Evolutionary conservation across 2,113 vertebrate genomes (phyloP).

Genomic region (Apteryx mantelli): DNA sequence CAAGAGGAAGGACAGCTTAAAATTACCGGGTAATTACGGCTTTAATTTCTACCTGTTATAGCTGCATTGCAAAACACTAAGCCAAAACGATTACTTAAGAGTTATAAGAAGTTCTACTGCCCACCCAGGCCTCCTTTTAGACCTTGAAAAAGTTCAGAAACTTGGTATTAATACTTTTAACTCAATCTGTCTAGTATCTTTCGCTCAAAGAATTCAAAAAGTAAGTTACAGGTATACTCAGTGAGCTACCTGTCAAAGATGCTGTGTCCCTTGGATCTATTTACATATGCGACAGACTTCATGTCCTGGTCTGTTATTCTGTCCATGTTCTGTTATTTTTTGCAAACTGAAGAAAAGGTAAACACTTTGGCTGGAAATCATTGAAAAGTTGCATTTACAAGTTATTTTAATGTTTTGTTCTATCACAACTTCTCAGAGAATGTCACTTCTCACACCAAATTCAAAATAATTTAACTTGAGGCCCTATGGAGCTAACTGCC

Average conservation of each 20-base stretch:
- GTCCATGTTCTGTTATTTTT: neutral
- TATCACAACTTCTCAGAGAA: neutral
- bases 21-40: neutral
- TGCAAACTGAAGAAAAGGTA: neutral
- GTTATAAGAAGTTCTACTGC: neutral
- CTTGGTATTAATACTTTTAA: neutral
- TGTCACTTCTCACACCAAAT: neutral
- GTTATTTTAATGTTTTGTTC: neutral
- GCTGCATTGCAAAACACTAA: neutral
- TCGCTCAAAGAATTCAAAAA: neutral
- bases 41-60: neutral
- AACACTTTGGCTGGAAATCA: neutral
- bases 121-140: neutral
- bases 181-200: neutral
- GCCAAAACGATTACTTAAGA: neutral
- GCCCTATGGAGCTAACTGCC: neutral
- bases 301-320: neutral
- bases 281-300: neutral
- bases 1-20: neutral
- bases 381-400: neutral
- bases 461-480: neutral
- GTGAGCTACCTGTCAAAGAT: neutral
- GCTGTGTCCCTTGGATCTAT: neutral
- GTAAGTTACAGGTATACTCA: neutral
- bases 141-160: accelerated